A percentile compares a stretch with the other conserved stretches of the same genome.
phyloP scores from a whole-genome alignment of 1,140 invertebrate genomes.

The Zophobas morio region DNA sequence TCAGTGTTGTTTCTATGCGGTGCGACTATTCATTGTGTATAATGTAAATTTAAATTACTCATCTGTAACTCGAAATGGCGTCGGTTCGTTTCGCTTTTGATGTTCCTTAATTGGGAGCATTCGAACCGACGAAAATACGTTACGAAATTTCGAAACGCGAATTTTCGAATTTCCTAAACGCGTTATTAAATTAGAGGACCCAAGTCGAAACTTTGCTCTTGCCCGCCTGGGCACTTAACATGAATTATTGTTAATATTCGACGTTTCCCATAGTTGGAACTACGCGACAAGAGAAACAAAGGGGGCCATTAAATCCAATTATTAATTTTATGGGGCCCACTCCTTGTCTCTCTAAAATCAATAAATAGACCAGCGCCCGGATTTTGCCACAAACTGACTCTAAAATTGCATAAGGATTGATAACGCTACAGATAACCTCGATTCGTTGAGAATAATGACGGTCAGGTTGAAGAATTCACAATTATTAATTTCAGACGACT shows the following conservation, averaged over 20 bases:
- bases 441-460: conserved; percentile 13
- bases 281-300: background rate
- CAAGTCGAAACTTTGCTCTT: too few relatives aligned
- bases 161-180: too few relatives aligned
- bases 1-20: background rate
- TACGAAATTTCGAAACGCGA: too few relatives aligned
- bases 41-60: background rate
- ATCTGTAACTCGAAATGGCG: background rate
- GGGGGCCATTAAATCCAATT: conserved; percentile 6
- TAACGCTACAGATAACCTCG: conserved; percentile 36
- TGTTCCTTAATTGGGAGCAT: too few relatives aligned
- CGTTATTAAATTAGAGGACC: too few relatives aligned
- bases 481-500: background rate
- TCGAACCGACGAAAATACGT: too few relatives aligned
- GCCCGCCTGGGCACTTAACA: too few relatives aligned
- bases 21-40: background rate
- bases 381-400: background rate
- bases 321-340: conserved; percentile 19
- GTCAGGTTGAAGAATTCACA: background rate
- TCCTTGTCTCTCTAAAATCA: conserved; percentile 16
- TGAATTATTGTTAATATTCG: too few relatives aligned
- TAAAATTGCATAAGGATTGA: conserved; percentile 1
- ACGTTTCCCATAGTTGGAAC: background rate
- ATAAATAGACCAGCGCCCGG: conserved; percentile 6
- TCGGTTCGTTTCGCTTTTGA: background rate